Conservation (phyloP, 2,797 vertebrate genomes). For the Synanceia verrucosa region DNA sequence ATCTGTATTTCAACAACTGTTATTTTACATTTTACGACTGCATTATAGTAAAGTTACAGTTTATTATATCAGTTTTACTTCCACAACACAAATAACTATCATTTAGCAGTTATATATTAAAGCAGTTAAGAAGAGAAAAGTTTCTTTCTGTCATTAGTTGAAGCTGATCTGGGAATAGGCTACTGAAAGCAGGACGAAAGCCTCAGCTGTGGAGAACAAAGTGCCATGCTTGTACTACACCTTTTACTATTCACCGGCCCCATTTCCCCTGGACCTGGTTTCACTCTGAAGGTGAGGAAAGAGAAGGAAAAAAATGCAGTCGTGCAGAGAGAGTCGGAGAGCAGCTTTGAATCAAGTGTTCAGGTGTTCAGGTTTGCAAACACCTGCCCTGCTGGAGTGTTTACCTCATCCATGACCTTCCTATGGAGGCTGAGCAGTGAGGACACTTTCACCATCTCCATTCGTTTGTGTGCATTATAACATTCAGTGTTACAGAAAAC, state of each 20-base stretch:
- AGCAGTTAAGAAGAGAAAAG: constrained; percentile 16
- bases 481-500: constrained; percentile 1
- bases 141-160: constrained; percentile 36
- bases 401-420: constrained; percentile 26
- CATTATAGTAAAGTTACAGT: not conserved
- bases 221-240: constrained; percentile 59
- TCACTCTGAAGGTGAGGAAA: constrained; percentile 38
- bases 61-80: not conserved
- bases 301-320: not conserved
- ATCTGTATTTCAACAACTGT: not conserved
- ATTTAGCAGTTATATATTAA: not conserved
- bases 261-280: constrained; percentile 55
- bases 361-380: constrained; percentile 35
- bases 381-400: constrained; percentile 40
- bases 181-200: constrained; percentile 59
- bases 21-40: not conserved
- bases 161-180: constrained; percentile 63
- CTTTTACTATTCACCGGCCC: constrained; percentile 51
- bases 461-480: not conserved
- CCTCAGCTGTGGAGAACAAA: constrained; percentile 72
- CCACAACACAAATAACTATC: not conserved
- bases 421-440: not conserved
- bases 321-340: constrained; percentile 2
- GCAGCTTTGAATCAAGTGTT: constrained; percentile 36
- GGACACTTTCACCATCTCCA: not conserved